Conservation (phyloP, 2,113 vertebrate genomes). For the Aix galericulata region DNA sequence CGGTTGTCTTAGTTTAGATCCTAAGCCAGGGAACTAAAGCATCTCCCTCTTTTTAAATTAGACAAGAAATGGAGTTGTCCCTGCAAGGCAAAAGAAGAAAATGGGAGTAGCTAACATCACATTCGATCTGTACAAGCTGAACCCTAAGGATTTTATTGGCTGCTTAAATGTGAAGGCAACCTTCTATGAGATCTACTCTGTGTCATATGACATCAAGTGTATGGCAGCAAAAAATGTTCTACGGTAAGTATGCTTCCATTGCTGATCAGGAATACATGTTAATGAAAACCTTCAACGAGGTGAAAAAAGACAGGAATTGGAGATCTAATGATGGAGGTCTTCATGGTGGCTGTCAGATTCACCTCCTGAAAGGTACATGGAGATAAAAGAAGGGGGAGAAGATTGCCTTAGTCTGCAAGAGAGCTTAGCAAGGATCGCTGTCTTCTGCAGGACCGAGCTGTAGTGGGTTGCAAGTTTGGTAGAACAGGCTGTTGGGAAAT, state of each 20-base stretch:
- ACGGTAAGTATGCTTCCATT: slow-evolving; percentile 67
- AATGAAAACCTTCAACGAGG: background rate
- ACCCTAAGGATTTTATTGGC: slow-evolving; percentile 85
- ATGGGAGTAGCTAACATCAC: slow-evolving; percentile 85
- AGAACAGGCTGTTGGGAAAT: background rate
- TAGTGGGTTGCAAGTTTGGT: background rate
- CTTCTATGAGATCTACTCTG: slow-evolving; percentile 83
- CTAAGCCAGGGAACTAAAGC: background rate
- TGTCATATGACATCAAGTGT: slow-evolving; percentile 85
- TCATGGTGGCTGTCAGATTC: background rate
- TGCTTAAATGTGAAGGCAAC: slow-evolving; percentile 84
- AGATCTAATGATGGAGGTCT: background rate
- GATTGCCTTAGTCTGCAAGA: background rate
- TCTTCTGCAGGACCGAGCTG: background rate
- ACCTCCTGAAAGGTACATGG: background rate
- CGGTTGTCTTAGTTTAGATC: background rate
- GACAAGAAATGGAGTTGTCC: slow-evolving; percentile 17
- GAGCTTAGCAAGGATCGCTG: background rate
- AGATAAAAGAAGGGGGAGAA: background rate
- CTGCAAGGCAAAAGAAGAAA: slow-evolving; percentile 69
- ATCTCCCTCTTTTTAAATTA: background rate
- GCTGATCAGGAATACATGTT: fast-evolving
- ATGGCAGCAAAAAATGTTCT: slow-evolving; percentile 77
- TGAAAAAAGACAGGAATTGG: background rate
- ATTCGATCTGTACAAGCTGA: slow-evolving; percentile 85